Evolutionary conservation across 1,140 invertebrate species (phyloP).

Genomic region (Gonatopus flavifemur): DNA sequence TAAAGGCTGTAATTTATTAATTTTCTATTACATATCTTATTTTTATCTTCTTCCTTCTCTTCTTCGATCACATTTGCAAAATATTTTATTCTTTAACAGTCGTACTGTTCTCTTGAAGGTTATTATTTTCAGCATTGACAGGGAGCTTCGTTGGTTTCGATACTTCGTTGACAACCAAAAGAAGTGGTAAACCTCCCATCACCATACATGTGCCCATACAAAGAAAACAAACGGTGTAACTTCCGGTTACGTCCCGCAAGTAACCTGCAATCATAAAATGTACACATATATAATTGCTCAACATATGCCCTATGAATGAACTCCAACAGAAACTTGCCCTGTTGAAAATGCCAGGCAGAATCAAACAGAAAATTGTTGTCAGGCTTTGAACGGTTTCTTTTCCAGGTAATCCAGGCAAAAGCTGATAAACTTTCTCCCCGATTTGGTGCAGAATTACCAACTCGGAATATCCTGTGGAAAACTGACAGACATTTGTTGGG

Average conservation of each 20-base stretch:
- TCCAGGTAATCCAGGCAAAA: no score
- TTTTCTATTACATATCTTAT: slow-evolving; percentile 33
- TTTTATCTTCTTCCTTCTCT: slow-evolving; percentile 3
- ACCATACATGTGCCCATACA: slow-evolving; percentile 78
- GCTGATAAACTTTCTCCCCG: no score
- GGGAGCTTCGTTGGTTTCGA: slow-evolving; percentile 52
- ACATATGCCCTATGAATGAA: no score
- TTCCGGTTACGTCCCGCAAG: slow-evolving; percentile 68
- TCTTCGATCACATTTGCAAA: slow-evolving; percentile 34
- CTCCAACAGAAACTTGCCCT: no score
- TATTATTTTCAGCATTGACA: slow-evolving; percentile 29
- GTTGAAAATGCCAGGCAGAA: no score
- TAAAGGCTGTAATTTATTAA: slow-evolving; percentile 35
- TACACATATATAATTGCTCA: neutral
- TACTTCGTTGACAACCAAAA: slow-evolving; percentile 58
- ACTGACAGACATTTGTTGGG: no score
- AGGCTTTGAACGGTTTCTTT: no score
- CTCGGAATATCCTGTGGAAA: no score
- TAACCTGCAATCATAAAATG: slow-evolving; percentile 56
- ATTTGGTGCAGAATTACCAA: no score
- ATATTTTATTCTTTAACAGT: slow-evolving; percentile 33
- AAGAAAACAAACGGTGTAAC: slow-evolving; percentile 70
- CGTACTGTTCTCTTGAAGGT: slow-evolving; percentile 27
- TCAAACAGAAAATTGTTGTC: no score
- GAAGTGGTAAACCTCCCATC: slow-evolving; percentile 65